Evolutionary conservation across 1,140 invertebrate genomes (phyloP).

Genomic region (Amphibalanus amphitrite): DNA sequence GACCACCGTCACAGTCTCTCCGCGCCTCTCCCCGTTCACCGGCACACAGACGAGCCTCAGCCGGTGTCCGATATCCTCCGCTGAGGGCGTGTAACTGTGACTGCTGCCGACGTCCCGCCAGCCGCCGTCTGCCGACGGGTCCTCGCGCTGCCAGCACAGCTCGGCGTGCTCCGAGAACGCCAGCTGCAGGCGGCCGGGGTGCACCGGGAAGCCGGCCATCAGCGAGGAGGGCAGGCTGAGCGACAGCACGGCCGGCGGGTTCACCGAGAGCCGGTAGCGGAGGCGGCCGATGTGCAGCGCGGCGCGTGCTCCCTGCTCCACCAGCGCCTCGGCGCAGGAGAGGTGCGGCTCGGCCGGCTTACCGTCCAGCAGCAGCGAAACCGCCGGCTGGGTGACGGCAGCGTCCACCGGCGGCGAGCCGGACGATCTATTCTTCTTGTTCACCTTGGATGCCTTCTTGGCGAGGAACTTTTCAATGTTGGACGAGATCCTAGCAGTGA

Average conservation of each 20-base stretch:
- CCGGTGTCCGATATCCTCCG: conserved; percentile 40
- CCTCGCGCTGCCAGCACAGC: conserved; percentile 51
- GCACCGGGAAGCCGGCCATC: conserved; percentile 52
- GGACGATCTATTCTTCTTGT: neutral
- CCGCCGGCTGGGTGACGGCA: neutral
- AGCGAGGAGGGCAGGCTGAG: conserved; percentile 48
- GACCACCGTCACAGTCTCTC: conserved; percentile 40
- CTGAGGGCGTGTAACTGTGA: conserved; percentile 36
- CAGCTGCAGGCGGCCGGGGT: conserved; percentile 51
- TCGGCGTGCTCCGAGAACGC: conserved; percentile 36
- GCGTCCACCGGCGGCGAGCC: neutral
- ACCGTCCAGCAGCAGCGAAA: neutral
- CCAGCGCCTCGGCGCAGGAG: neutral
- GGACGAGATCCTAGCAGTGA: neutral
- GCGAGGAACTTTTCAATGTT: neutral
- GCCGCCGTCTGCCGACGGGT: conserved; percentile 17
- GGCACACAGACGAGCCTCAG: conserved; percentile 43
- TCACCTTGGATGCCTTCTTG: neutral
- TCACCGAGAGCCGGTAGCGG: conserved; percentile 29
- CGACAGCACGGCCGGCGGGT: conserved; percentile 49
- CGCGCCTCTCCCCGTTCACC: conserved; percentile 31
- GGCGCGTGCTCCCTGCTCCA: neutral
- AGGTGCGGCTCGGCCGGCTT: neutral
- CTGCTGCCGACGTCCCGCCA: conserved; percentile 40
- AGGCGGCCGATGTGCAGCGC: neutral